Base-by-base conservation (phyloP, 2,888 invertebrate genomes). In the Meandrusa payeni region DNA sequence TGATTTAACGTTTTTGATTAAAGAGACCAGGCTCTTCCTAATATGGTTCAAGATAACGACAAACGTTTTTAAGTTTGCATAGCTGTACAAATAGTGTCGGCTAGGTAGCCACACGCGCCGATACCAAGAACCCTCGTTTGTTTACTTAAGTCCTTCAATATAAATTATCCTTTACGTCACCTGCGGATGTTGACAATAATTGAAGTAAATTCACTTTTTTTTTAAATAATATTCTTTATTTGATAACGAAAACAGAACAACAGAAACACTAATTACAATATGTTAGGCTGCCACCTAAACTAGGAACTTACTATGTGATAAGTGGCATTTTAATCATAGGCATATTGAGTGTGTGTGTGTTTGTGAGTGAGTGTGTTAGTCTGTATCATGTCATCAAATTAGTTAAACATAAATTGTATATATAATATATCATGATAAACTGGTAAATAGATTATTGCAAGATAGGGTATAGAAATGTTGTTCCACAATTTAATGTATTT, bases 81-180 rank as follows among this genome's bases (percentile, higher is more conserved):
- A 87, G 86, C 86, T 87, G 87, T 72, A 71, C 76, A 81, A 87
- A 87, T 76, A 78, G 45, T 61, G 69, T 59, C 59, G 65, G 69
- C 75, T 68, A 76, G 76, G 82, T 80, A 79, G 78, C 60, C 56
- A 63, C 66, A 73, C 70, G 73, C 69, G 69, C 65, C 72, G 60
- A 66, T 82, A 80, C 79, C 59, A 57, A 77, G 80, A 83, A 85
- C 46, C 70, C 70, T 75, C 73, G 69, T 80, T 77, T 76, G 69
- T 71, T 63, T 69, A 66, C 60, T 64, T 53, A 57, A 63, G 57
- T 62, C 60, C 65, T 66, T 65, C 68, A 67, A 73, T 73, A 57
- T 67, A 69, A 68, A 63, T 69, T 61, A 60, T 40, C 61, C 62
- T 63, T 67, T 64, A 65, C 60, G 38, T 47, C 39, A 23, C 24